phyloP scores from a whole-genome alignment of 2,797 vertebrate species.

The Austrolebias charrua region DNA sequence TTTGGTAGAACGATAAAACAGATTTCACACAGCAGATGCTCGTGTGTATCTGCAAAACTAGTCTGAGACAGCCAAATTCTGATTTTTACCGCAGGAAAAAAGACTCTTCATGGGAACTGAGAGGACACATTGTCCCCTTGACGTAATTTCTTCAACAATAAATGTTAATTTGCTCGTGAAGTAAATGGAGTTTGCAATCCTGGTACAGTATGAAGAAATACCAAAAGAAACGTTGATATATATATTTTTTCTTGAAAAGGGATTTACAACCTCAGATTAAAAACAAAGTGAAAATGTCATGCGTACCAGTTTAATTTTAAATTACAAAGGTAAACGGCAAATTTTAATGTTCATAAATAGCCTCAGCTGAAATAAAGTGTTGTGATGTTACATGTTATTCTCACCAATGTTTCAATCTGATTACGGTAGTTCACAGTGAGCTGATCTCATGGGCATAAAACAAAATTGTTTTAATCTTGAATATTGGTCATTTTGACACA shows the following conservation, averaged over 20 bases:
- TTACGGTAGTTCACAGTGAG: not conserved
- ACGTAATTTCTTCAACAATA: not conserved
- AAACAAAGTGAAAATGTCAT: too few species aligned
- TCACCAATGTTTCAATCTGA: not conserved
- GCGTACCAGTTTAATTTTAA: not conserved
- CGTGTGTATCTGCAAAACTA: conserved; percentile 11
- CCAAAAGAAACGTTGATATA: not conserved
- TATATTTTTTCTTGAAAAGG: not conserved
- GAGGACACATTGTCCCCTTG: not conserved
- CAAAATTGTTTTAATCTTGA: too few species aligned
- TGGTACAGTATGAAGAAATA: not conserved
- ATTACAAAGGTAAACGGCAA: not conserved
- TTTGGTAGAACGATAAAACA: conserved; percentile 25
- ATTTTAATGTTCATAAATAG: conserved; percentile 3
- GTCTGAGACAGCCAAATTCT: not conserved
- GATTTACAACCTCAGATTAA: too few species aligned
- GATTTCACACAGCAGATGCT: conserved; percentile 44
- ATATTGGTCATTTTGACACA: too few species aligned
- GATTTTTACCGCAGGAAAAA: fast-evolving
- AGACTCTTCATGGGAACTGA: not conserved
- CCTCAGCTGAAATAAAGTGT: not conserved
- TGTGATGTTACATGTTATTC: conserved; percentile 12
- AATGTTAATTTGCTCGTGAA: not conserved
- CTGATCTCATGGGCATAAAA: too few species aligned
- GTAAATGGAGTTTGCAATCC: not conserved